phyloP scores from a whole-genome alignment of 2,888 invertebrate species.

The Opisthograptis luteolata region DNA sequence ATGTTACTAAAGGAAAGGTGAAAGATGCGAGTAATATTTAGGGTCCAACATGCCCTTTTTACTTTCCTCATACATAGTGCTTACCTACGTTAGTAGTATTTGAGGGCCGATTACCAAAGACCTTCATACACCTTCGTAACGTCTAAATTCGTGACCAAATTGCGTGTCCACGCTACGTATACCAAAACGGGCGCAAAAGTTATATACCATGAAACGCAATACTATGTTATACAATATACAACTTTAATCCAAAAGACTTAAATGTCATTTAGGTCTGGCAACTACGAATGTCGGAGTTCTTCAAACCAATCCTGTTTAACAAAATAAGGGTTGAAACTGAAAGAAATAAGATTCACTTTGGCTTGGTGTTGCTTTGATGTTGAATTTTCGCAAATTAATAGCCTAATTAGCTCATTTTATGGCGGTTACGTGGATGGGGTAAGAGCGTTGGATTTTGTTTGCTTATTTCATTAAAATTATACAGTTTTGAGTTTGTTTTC shows the following conservation, averaged over 20 bases:
- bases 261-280: constrained; percentile 26
- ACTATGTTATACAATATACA: constrained; percentile 25
- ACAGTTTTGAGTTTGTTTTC: constrained; percentile 2
- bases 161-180: constrained; percentile 47
- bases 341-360: not conserved
- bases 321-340: not conserved
- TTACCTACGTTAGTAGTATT: too few relatives aligned
- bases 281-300: constrained; percentile 11
- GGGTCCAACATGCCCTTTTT: too few relatives aligned
- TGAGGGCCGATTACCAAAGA: constrained; percentile 9
- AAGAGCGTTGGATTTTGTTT: constrained; percentile 14
- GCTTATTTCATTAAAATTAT: not conserved
- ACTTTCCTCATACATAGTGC: too few relatives aligned
- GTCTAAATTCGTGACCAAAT: constrained; percentile 51
- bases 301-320: not conserved
- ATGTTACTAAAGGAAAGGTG: too few relatives aligned
- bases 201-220: too few relatives aligned
- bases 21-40: too few relatives aligned
- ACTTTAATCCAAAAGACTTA: constrained; percentile 31
- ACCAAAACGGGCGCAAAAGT: constrained; percentile 35
- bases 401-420: constrained; percentile 33
- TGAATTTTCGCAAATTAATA: constrained; percentile 50
- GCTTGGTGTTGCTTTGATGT: not conserved
- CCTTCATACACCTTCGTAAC: constrained; percentile 15
- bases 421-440: constrained; percentile 17